A percentile compares a stretch with the other conserved stretches of the same genome.
Evolutionary conservation across 2,888 invertebrate genomes (phyloP).

Genomic region (Villa cingulata): DNA sequence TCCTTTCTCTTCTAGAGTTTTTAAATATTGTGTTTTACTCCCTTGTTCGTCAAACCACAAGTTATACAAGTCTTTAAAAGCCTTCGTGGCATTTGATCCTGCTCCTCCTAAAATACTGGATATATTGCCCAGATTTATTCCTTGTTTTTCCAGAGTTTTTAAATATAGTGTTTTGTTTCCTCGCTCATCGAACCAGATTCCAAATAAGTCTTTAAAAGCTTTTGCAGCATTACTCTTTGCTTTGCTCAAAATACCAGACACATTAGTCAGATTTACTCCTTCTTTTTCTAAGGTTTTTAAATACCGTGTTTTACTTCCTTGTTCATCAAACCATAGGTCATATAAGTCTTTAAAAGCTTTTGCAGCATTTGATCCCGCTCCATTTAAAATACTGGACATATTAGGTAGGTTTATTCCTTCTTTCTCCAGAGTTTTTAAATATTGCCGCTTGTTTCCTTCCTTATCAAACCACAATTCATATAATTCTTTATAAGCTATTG

Average conservation of each 20-base stretch:
- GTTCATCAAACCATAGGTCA: conserved; percentile 14
- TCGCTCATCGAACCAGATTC: conserved; percentile 20
- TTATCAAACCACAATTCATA: conserved; percentile 15
- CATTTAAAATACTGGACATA: conserved; percentile 3
- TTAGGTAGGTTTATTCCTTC: background rate
- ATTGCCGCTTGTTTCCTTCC: conserved; percentile 9
- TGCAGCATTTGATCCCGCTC: conserved; percentile 5
- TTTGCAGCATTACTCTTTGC: conserved; percentile 9
- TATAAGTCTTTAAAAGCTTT: conserved; percentile 17
- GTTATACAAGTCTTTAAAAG: conserved; percentile 3
- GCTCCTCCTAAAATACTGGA: conserved; percentile 4
- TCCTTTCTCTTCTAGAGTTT: conserved; percentile 1
- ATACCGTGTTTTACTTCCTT: conserved; percentile 6
- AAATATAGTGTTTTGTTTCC: conserved; percentile 13
- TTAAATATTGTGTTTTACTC: conserved; percentile 2
- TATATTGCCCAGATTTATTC: background rate
- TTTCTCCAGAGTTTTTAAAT: conserved; percentile 2
- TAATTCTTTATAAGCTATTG: conserved; percentile 15
- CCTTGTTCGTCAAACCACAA: conserved; percentile 7
- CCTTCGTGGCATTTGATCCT: conserved; percentile 9
- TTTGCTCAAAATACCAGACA: conserved; percentile 13
- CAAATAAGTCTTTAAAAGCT: conserved; percentile 21
- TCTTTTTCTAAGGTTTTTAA: conserved; percentile 3
- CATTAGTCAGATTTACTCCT: background rate
- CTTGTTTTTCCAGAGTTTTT: conserved; percentile 2